Percentiles rank a stretch among this genome's conserved stretches.
Evolutionary conservation across 2,888 invertebrate species (phyloP).

Genomic region (Schrankia costaestrigalis): DNA sequence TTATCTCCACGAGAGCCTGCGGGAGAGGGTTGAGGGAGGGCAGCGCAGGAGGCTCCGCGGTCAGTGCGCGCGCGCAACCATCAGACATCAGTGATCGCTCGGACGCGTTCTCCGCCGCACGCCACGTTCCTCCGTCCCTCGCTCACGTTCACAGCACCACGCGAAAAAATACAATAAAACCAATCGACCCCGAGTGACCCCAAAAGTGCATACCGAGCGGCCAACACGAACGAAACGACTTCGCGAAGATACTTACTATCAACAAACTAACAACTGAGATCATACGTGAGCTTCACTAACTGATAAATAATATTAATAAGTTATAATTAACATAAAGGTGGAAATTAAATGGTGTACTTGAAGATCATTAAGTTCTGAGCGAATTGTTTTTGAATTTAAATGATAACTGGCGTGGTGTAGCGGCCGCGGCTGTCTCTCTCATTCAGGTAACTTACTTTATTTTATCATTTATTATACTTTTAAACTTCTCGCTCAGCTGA

Average conservation of each 20-base stretch:
- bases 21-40: slow-evolving; percentile 43
- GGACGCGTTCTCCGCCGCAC: slow-evolving; percentile 59
- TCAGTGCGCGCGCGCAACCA: slow-evolving; percentile 18
- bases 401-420: slow-evolving; percentile 36
- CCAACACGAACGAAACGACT: slow-evolving; percentile 70
- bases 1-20: slow-evolving; percentile 50
- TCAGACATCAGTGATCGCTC: slow-evolving; percentile 57
- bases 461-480: slow-evolving; percentile 7
- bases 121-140: slow-evolving; percentile 28
- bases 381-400: slow-evolving; percentile 37
- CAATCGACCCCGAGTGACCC: slow-evolving; percentile 69
- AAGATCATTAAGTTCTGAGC: slow-evolving; percentile 36
- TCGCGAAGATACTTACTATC: slow-evolving; percentile 43
- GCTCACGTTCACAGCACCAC: slow-evolving; percentile 24
- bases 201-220: slow-evolving; percentile 63
- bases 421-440: slow-evolving; percentile 36
- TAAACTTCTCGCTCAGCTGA: slow-evolving; percentile 28
- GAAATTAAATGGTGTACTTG: slow-evolving; percentile 54
- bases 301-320: slow-evolving; percentile 42
- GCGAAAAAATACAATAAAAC: slow-evolving; percentile 46
- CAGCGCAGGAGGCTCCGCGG: slow-evolving; percentile 34
- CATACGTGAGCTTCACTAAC: slow-evolving; percentile 65
- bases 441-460: slow-evolving; percentile 55
- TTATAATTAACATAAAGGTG: slow-evolving; percentile 59
- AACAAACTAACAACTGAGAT: slow-evolving; percentile 56